phyloP scores from a whole-genome alignment of 2,797 vertebrate species.

The Rhyacichthys aspro region DNA sequence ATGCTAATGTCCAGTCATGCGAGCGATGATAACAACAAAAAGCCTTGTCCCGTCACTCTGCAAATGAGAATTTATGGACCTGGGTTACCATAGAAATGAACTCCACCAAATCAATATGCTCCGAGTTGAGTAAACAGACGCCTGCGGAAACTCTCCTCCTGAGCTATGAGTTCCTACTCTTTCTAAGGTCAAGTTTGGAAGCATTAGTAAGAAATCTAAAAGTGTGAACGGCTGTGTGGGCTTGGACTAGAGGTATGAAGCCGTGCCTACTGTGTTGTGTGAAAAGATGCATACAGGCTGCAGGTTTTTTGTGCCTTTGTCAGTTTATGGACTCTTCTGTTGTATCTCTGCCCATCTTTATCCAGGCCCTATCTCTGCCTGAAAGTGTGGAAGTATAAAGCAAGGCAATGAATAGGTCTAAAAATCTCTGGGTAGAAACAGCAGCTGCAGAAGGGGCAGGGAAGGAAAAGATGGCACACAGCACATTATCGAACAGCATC shows the following conservation, averaged over 20 bases:
- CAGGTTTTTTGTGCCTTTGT: conserved; percentile 34
- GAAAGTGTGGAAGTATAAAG: conserved; percentile 21
- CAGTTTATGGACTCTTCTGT: conserved; percentile 16
- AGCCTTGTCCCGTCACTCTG: conserved; percentile 36
- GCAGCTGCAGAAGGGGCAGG: conserved; percentile 52
- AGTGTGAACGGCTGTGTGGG: conserved; percentile 46
- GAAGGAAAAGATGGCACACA: conserved; percentile 60
- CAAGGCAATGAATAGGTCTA: conserved; percentile 26
- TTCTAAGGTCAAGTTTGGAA: conserved; percentile 36
- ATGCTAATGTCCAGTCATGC: conserved; percentile 66
- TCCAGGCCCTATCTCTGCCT: not conserved
- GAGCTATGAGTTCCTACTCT: conserved; percentile 32
- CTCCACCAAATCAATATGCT: conserved; percentile 67
- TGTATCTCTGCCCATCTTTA: conserved; percentile 6
- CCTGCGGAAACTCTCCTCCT: conserved; percentile 43
- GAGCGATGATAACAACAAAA: conserved; percentile 63
- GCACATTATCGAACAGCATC: conserved; percentile 72
- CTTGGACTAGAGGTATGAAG: conserved; percentile 36
- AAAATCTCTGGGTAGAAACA: conserved; percentile 45
- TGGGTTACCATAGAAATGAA: conserved; percentile 69
- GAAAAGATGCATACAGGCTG: conserved; percentile 26
- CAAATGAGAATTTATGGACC: conserved; percentile 76
- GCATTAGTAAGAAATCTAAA: conserved; percentile 60
- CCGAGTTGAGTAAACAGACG: conserved; percentile 53
- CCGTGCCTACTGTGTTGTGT: conserved; percentile 20